Conservation (phyloP, 2,888 invertebrate genomes). For the Lycia hirtaria region DNA sequence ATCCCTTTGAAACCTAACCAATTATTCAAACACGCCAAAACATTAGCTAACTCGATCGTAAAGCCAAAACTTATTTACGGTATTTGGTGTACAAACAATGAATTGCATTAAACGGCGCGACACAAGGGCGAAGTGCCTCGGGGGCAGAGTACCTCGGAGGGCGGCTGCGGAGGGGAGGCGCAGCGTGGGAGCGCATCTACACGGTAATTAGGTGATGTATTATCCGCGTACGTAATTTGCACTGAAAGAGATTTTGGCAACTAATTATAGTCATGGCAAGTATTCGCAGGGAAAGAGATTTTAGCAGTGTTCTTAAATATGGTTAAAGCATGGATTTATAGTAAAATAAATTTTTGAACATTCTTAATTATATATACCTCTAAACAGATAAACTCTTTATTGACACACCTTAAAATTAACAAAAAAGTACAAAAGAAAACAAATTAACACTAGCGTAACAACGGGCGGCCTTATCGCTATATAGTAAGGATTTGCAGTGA, state of each 20-base stretch:
- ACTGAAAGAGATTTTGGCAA: background rate
- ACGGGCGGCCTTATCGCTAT: too few relatives aligned
- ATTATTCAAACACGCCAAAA: slow-evolving; percentile 44
- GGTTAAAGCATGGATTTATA: too few relatives aligned
- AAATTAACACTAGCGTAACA: too few relatives aligned
- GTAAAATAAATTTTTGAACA: too few relatives aligned
- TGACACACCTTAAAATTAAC: too few relatives aligned
- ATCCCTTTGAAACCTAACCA: slow-evolving; percentile 24
- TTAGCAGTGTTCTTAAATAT: too few relatives aligned
- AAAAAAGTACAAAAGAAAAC: too few relatives aligned
- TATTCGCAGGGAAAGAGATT: too few relatives aligned
- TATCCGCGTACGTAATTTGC: slow-evolving; percentile 44
- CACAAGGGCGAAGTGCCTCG: slow-evolving; percentile 22
- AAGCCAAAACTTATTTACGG: slow-evolving; percentile 56
- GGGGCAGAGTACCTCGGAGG: slow-evolving; percentile 18
- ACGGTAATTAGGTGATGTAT: slow-evolving; percentile 69
- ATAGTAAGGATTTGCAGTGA: too few relatives aligned
- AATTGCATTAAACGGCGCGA: slow-evolving; percentile 48
- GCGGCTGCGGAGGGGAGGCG: slow-evolving; percentile 41
- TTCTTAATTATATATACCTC: too few relatives aligned
- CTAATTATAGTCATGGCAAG: too few relatives aligned
- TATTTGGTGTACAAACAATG: slow-evolving; percentile 60
- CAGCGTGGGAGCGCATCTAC: slow-evolving; percentile 73
- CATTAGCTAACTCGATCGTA: slow-evolving; percentile 39
- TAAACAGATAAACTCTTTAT: too few relatives aligned